A percentile compares a stretch with the other conserved stretches of the same genome.
Evolutionary conservation across 1,140 invertebrate species (phyloP).

Genomic region (Thaumetopoea pityocampa): DNA sequence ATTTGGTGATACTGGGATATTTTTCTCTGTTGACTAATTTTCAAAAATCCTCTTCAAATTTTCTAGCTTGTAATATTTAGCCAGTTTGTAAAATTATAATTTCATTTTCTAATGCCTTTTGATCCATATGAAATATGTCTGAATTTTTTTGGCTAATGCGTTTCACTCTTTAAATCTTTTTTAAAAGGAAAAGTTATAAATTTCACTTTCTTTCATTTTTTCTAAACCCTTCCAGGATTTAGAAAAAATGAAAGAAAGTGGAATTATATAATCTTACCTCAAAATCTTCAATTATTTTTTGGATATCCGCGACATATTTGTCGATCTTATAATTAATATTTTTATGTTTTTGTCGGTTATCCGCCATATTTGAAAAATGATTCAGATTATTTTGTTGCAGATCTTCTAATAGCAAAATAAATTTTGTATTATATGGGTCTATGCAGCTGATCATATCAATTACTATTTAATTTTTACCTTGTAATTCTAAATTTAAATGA

Average conservation of each 20-base stretch:
- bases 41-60: constrained; percentile 32
- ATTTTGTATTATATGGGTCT: constrained; percentile 25
- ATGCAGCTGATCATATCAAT: constrained; percentile 26
- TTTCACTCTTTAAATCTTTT: constrained; percentile 24
- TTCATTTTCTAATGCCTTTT: constrained; percentile 35
- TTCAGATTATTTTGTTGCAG: constrained; percentile 24
- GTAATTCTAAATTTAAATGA: constrained; percentile 26
- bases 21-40: constrained; percentile 36
- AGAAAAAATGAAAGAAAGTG: constrained; percentile 34
- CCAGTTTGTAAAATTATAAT: constrained; percentile 35
- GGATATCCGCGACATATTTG: too few species aligned
- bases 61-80: constrained; percentile 41
- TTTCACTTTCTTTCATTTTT: constrained; percentile 35
- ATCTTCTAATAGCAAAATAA: constrained; percentile 19
- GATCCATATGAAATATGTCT: constrained; percentile 25
- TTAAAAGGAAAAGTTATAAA: constrained; percentile 30
- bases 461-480: constrained; percentile 31
- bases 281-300: too few species aligned
- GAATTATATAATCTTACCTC: constrained; percentile 29
- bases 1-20: constrained; percentile 43
- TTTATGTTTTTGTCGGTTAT: too few species aligned
- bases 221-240: constrained; percentile 38
- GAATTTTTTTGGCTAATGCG: constrained; percentile 34
- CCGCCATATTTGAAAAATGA: too few species aligned
- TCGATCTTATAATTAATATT: too few species aligned